Base-by-base conservation (phyloP, 2,888 invertebrate genomes). In the Acleris cristana region DNA sequence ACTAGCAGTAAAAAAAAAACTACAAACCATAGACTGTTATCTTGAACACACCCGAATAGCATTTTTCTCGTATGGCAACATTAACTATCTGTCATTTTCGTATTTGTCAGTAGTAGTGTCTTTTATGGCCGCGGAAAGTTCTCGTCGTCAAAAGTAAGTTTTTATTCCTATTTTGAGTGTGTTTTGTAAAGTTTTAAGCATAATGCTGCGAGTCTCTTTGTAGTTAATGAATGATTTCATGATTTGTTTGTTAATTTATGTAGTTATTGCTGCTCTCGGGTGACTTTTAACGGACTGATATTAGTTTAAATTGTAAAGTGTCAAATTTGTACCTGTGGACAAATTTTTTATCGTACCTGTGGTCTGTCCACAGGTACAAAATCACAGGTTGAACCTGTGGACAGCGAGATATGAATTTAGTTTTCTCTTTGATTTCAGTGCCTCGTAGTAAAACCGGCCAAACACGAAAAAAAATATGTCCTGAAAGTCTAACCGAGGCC, bases 361-460 rank as follows among this genome's bases (percentile, higher is more conserved):
- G 49, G 49, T 18, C 49, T 49, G 49, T 49, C 49, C 49, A 49
- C 7, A 49, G 49, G 49, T 44, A 44, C 44, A 44, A 10, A 3
- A 44, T 44, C 10, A 7, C 12, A 14, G 6, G 44, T 44, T 44
- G 18, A n/a, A 49, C 18, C 18, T 49, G 3, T 49, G 49, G 21
- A 49, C 18, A 49, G 16, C 7, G 21, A 21, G 21, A 21, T 21
- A 21, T 49, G 7, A 8, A 21, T 21, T 21, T 7, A 18, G 7
- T 49, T 49, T 49, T 49, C 21, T 49, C 49, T 7, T 49, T 49
- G n/a, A 3, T 49, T 49, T 18, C 49, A 49, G 49, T 49, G 49
- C n/a, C 49, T 18, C 49, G 49, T 49, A 49, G 49, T 18, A 49
- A 49, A 49, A n/a, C 49, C 4, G 49, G 49, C 3, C 16, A 49